Conservation (phyloP, 2,797 vertebrate genomes). For the Rhadinocentrus ornatus region DNA sequence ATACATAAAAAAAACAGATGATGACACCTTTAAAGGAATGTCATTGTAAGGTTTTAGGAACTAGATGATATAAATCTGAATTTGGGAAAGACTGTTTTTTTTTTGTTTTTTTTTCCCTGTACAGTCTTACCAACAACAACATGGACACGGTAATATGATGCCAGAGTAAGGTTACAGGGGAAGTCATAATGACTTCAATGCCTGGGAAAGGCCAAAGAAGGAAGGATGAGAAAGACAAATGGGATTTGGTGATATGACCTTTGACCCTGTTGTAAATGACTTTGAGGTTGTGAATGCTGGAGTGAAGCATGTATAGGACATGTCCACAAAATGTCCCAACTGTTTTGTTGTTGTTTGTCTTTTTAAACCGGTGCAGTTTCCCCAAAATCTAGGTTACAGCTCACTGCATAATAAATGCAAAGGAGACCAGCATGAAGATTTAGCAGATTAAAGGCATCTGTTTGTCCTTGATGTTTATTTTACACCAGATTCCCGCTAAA, state of each 20-base stretch:
- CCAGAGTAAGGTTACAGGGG: conserved; percentile 12
- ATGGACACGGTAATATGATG: conserved; percentile 1
- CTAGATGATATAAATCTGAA: not conserved
- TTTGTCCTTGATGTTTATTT: conserved; percentile 66
- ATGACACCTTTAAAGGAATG: not conserved
- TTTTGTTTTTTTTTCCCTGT: not conserved
- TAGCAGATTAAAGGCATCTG: conserved; percentile 43
- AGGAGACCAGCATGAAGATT: conserved; percentile 44
- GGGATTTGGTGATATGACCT: conserved; percentile 66
- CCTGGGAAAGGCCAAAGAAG: conserved; percentile 42
- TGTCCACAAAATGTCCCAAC: conserved; percentile 26
- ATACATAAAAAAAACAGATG: no score
- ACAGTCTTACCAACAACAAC: not conserved
- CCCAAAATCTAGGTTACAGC: conserved; percentile 48
- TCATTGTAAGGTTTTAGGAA: not conserved
- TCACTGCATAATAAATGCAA: conserved; percentile 46
- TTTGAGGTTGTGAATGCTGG: conserved; percentile 41
- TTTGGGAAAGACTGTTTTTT: not conserved
- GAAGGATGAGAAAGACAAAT: conserved; percentile 35
- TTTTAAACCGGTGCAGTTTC: not conserved
- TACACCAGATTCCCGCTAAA: conserved; percentile 19
- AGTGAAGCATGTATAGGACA: conserved; percentile 40
- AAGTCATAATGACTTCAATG: conserved; percentile 18
- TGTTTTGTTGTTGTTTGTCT: conserved; percentile 20
- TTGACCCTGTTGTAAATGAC: conserved; percentile 55